Evolutionary conservation across 35 echinoderm and acorn worm species (phyloP).

Genomic region (Ptychodera flava): DNA sequence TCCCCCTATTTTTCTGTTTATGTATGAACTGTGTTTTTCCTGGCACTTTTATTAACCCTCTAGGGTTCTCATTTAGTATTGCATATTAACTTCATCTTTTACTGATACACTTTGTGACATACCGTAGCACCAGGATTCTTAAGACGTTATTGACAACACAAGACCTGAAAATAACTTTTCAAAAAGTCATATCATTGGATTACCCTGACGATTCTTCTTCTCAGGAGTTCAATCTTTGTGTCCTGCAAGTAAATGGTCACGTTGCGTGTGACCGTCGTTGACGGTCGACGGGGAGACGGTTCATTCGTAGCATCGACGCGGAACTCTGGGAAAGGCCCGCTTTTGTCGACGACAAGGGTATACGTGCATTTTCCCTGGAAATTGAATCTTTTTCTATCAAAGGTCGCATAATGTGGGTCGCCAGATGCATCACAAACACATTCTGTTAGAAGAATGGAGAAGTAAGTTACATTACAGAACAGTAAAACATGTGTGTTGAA

Average conservation of each 20-base stretch:
- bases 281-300: not conserved
- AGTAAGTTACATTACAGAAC: not conserved
- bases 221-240: not conserved
- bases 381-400: not conserved
- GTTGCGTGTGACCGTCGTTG: not conserved
- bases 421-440: conserved; percentile 4
- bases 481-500: no score
- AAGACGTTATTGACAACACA: no score
- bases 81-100: no score
- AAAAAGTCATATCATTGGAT: no score
- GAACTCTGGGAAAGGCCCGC: not conserved
- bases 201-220: not conserved
- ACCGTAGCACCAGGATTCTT: no score
- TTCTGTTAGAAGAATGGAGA: not conserved
- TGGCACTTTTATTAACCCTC: no score
- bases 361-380: conserved; percentile 17
- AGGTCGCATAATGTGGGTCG: conserved; percentile 12
- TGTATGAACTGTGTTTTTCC: no score
- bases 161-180: no score
- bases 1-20: no score
- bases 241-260: not conserved
- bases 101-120: no score
- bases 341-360: not conserved
- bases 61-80: no score
- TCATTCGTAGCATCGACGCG: not conserved